Conservation (phyloP, 2,797 vertebrate genomes). For the Helarctos malayanus region DNA sequence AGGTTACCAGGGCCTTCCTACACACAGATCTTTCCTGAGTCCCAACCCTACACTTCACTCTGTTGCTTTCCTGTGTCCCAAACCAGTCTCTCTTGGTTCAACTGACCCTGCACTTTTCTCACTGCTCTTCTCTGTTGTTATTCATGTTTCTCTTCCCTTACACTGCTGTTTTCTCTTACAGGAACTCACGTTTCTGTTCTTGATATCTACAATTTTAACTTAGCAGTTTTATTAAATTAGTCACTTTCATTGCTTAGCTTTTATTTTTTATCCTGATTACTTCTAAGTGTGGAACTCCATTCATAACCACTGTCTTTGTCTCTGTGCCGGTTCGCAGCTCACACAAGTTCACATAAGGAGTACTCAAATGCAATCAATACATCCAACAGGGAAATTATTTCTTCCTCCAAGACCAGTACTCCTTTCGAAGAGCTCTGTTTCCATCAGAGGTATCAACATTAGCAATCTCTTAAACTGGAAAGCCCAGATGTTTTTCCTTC, state of each 20-base stretch:
- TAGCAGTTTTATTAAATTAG: neutral
- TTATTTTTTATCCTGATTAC: neutral
- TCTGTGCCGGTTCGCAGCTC: neutral
- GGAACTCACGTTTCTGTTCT: neutral
- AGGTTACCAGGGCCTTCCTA: neutral
- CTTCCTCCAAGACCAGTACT: neutral
- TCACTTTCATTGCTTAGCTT: neutral
- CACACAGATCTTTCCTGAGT: neutral
- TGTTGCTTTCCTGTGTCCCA: neutral
- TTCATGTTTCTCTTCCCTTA: neutral
- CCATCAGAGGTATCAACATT: neutral
- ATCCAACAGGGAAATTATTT: neutral
- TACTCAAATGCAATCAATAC: too few species aligned
- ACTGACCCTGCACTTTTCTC: neutral
- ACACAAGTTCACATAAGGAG: neutral
- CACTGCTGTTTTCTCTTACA: neutral
- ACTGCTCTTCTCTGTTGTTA: neutral
- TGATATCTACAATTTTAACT: neutral
- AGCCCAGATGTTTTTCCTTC: neutral
- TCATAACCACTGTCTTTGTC: neutral
- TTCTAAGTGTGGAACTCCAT: neutral
- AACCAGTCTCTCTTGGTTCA: neutral
- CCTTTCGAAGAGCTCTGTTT: neutral
- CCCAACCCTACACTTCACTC: neutral
- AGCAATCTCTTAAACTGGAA: neutral